Base-by-base conservation (phyloP, 1,140 invertebrate species). In the Zaprionus kolodkinae region DNA sequence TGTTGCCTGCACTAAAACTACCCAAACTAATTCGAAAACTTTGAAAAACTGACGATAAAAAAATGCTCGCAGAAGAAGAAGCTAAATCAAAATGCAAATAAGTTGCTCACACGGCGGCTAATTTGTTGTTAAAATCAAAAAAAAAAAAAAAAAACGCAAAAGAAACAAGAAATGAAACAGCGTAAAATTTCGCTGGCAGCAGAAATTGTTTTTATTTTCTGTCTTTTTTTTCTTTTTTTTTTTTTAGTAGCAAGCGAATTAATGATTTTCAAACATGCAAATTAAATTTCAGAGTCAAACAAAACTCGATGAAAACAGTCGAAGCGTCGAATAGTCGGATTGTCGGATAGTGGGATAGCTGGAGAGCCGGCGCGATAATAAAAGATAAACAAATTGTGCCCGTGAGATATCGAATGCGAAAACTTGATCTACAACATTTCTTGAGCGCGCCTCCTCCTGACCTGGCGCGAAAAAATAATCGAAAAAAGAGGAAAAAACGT, bases 251-350 rank as follows among this genome's bases (percentile, higher is more conserved):
- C 73, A 64, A 55, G 48, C 73, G 63, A 79, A 79, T 79, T 79
- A 79, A 79, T 72, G 77, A 79, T 77, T 79, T 76, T 77, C 77
- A 79, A 79, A 73, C 74, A 79, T 79, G 77, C 77, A 79, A 79
- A 79, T 79, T 79, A 77, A 76, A 79, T 69, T 73, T 72, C 33
- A 30, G 52, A 76, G 71, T 55, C 40, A 60, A 63, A 59, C 38
- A 56, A 74, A 36, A 59, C 40, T 40, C 40, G 27, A 71, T 62
- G 38, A 74, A 77, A 78, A 69, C 40, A 61, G 48, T 1, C 25
- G 15, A 13, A 33, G 13, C 15, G 40, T 15, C 40, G 40, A 43
- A 43, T n/a, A 45, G 40, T 10, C 40, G 33, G 27, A 30, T 30
- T 2, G 27, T 6, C 33, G 27, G 27, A 30, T 30, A 2, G 13